Evolutionary conservation across 2,888 invertebrate species (phyloP), one percentile per base, ranked within the genome.

Genomic region (Hypselothyrea guttata): DNA sequence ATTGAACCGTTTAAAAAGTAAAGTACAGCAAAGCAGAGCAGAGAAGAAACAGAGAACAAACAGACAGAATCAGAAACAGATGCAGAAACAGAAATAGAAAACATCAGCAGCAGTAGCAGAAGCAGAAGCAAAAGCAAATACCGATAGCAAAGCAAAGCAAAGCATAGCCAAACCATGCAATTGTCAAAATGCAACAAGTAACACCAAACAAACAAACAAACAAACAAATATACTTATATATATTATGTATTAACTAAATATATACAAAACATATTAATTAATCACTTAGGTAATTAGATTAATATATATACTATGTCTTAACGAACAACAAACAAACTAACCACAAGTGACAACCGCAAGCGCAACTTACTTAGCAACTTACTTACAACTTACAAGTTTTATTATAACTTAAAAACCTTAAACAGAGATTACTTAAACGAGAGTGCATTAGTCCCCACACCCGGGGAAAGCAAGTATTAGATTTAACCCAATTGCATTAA

Each of bases 121-220:
- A 16, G 18, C n/a, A n/a, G 18, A 53, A 41, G 7, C 13, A 15
- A 22, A 44, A 13, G n/a, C 11, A 7, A 38, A 28, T 28, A 7
- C 18, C 9, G n/a, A 35, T 16, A 42, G 22, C 7, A 11, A 37
- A 40, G 12, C 38, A 9, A 22, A 22, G 40, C 12, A 33, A 51
- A 35, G 47, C 18, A n/a, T 42, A 38, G 34, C 44, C 44, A 56
- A 18, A 57, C 51, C 47, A 68, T 12, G 48, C 38, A 54, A 68
- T 41, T 57, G 28, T 51, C 49, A 48, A 75, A 48, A 41, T 67
- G 64, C 66, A 74, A 76, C 59, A 62, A 45, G 58, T 57, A 64
- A 66, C 71, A 71, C 71, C 71, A 74, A 70, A 47, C 27, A 44
- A 69, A 37, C 30, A 28, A 40, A 35, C n/a, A n/a, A n/a, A n/a